These are phyloP conservation scores for Operophtera brumata DNA, from an alignment of 2,888 invertebrate genomes.

Conservation along the genomic window DNA sequence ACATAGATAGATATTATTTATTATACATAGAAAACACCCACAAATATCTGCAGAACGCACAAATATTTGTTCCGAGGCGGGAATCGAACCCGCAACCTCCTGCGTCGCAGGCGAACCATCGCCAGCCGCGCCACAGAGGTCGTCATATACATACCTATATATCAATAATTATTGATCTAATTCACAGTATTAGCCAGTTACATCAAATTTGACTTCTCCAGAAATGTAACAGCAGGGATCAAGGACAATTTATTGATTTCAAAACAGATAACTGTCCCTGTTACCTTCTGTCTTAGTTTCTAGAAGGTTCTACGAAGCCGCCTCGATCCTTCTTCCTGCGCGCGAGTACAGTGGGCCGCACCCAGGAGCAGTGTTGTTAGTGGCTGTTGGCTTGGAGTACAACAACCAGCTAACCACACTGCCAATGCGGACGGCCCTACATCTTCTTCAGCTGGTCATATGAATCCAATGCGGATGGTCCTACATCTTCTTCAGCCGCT, in stretches of 20 bases:
- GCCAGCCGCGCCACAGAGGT: too few species aligned
- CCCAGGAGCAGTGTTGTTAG: slow-evolving; percentile 96
- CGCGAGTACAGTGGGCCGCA: slow-evolving; percentile 66
- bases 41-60: too few species aligned
- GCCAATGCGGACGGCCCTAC: slow-evolving; percentile 88
- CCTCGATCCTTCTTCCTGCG: slow-evolving; percentile 22
- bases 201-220: neutral
- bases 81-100: too few species aligned
- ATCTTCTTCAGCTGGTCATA: slow-evolving; percentile 13
- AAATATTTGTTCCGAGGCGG: too few species aligned
- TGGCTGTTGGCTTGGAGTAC: slow-evolving; percentile 88
- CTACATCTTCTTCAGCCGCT: slow-evolving; percentile 27
- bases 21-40: too few species aligned
- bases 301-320: neutral
- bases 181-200: too few species aligned
- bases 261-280: neutral
- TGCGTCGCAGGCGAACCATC: too few species aligned
- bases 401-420: slow-evolving; percentile 99
- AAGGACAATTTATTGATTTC: slow-evolving; percentile 6
- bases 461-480: slow-evolving; percentile 82
- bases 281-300: slow-evolving; percentile 11
- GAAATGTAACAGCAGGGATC: slow-evolving; percentile 1
- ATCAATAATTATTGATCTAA: too few species aligned
- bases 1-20: too few species aligned
- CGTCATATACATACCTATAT: too few species aligned